phyloP scores from a whole-genome alignment of 2,797 vertebrate genomes.

The Brachyalestes nurse region DNA sequence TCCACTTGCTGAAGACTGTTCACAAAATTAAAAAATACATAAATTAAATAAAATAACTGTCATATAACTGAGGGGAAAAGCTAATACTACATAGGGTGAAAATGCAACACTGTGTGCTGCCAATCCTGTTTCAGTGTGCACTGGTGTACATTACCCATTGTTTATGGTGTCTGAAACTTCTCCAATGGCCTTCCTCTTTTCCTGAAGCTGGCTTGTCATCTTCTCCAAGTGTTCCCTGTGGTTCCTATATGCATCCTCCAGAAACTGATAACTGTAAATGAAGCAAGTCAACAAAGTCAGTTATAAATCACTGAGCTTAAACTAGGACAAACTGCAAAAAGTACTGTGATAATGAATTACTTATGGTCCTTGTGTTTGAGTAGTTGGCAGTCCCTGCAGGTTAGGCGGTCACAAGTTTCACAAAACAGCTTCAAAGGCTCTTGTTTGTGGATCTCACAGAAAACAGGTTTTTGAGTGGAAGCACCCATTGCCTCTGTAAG shows the following conservation, averaged over 20 bases:
- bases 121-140: neutral
- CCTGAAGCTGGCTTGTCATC: slow-evolving; percentile 93
- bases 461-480: slow-evolving; percentile 91
- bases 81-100: neutral
- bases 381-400: slow-evolving; percentile 95
- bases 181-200: slow-evolving; percentile 95
- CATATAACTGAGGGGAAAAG: neutral
- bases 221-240: slow-evolving; percentile 95
- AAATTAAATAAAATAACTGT: neutral
- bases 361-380: slow-evolving; percentile 98
- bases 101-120: neutral
- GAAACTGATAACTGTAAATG: slow-evolving; percentile 88
- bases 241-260: slow-evolving; percentile 97
- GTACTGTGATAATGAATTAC: slow-evolving; percentile 69
- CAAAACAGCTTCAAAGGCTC: slow-evolving; percentile 97
- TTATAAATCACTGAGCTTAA: neutral
- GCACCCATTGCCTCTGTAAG: slow-evolving; percentile 86
- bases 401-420: slow-evolving; percentile 96
- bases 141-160: slow-evolving; percentile 80
- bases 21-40: slow-evolving; percentile 34
- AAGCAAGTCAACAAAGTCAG: neutral
- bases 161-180: slow-evolving; percentile 91
- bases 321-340: neutral
- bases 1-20: slow-evolving; percentile 94
- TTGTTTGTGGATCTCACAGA: slow-evolving; percentile 97